These are phyloP conservation scores for Orycteropus afer DNA, from an alignment of 2,113 vertebrate species.

Conservation along the genomic window DNA sequence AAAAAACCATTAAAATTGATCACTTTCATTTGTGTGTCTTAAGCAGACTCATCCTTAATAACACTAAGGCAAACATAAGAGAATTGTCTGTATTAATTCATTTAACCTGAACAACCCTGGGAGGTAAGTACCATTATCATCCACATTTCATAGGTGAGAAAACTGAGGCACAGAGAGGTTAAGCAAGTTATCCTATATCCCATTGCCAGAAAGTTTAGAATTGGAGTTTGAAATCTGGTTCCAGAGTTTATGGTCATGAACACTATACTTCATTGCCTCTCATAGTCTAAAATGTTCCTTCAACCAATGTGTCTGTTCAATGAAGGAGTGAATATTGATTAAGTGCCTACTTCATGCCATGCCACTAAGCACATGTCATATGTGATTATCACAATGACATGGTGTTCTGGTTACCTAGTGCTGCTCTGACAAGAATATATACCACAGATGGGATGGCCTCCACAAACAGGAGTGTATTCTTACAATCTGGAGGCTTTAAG, in stretches of 20 bases:
- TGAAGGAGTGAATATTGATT: neutral
- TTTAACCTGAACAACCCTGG: neutral
- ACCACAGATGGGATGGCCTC: too few relatives aligned
- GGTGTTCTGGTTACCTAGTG: too few relatives aligned
- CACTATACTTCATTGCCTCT: neutral
- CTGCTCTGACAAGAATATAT: too few relatives aligned
- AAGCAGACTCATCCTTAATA: neutral
- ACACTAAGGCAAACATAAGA: neutral
- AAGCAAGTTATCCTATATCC: neutral
- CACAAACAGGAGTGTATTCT: too few relatives aligned
- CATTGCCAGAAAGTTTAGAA: neutral
- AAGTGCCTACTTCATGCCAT: neutral
- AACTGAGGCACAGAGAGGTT: neutral
- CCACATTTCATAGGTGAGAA: neutral
- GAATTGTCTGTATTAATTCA: neutral
- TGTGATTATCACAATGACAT: neutral
- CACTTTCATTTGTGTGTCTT: neutral
- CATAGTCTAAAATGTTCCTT: neutral
- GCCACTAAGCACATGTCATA: neutral
- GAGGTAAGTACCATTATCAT: neutral
- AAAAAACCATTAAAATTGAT: neutral
- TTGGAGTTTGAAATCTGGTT: neutral
- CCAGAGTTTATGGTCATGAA: neutral
- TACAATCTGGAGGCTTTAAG: too few relatives aligned
- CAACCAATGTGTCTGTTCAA: neutral